Base-by-base conservation (phyloP, 2,797 vertebrate genomes). In the Notolepis coatsorum region DNA sequence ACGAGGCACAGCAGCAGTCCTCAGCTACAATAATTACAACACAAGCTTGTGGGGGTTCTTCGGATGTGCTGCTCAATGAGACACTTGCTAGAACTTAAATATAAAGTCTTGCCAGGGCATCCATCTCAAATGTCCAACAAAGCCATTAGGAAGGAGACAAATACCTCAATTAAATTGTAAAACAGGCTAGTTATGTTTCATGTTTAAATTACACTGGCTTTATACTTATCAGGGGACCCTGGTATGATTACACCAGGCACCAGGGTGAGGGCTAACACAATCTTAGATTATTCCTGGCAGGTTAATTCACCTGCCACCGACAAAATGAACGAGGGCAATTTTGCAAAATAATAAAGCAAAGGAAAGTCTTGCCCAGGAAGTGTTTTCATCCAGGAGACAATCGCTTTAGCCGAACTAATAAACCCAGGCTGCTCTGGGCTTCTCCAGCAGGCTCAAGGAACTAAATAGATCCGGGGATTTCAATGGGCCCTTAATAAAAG, bases 301-400 rank as follows among this genome's bases (percentile, higher is more conserved):
- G 92, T 95, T 95, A 93, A 96, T 95, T 95, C 81, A 92, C 90
- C 91, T 95, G 94, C 93, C 95, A 93, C 89, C 88, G 77, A 86
- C 82, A 86, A 93, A 96, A 98, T 95, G 92, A 95, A 98, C 94
- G 94, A 93, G 91, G 91, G 91, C 91, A 96, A 96, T 97, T 96
- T 95, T 87, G 90, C 91, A 92, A 95, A 96, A 95, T 95, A 95
- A 96, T 93, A 94, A 94, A 90, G 91, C 55, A 92, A 88, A 89
- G 85, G 64, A 77, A 80, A 81, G 77, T 73, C 79, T 81, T 84
- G 82, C 83, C 77, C 75, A 81, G 82, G 84, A 92, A 90, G 85
- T 81, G 82, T 90, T 92, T 92, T 86, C 70, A 89, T 92, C 85
- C 83, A 75, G 61, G 63, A 88, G 82, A 91, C 90, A 84, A 90